Conservation (phyloP, 1,140 invertebrate genomes). For the Ceratosolen fusciceps region DNA sequence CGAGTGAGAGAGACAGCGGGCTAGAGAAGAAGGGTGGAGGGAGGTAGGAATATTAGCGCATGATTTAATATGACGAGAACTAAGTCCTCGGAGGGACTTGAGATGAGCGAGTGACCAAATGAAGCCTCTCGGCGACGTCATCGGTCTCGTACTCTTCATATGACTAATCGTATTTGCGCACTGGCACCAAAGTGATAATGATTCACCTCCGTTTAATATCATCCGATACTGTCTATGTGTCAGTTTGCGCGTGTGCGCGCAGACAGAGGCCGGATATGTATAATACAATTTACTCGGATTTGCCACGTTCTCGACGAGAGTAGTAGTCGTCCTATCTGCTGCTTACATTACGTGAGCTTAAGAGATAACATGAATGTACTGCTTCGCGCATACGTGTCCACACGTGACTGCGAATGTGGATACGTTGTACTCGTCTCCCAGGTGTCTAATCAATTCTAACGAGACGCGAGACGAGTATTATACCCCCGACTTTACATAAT, state of each 20-base stretch:
- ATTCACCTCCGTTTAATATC: neutral
- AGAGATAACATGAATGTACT: slow-evolving; percentile 1
- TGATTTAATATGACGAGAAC: neutral
- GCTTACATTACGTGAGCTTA: neutral
- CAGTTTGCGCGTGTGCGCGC: neutral
- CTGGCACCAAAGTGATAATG: slow-evolving; percentile 25
- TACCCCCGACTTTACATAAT: too few species aligned
- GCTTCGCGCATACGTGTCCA: neutral
- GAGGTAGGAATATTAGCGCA: neutral
- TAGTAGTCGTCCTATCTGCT: neutral
- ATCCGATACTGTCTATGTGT: neutral
- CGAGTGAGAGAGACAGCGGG: neutral
- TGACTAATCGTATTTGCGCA: slow-evolving; percentile 34
- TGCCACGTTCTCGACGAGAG: neutral
- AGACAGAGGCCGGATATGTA: neutral
- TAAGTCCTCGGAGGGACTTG: neutral
- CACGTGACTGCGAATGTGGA: neutral
- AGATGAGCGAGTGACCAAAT: slow-evolving; percentile 5
- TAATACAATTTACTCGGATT: slow-evolving; percentile 10
- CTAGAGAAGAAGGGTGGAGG: neutral
- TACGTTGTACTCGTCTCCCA: neutral
- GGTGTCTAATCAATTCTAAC: slow-evolving; percentile 9
- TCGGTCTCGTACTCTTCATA: neutral
- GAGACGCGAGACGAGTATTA: neutral
- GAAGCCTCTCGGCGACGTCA: neutral